A percentile compares a stretch with the other conserved stretches of the same genome.
These are phyloP conservation scores for Phengaris alcon DNA, from an alignment of 2,888 invertebrate species.

Conservation along the genomic window DNA sequence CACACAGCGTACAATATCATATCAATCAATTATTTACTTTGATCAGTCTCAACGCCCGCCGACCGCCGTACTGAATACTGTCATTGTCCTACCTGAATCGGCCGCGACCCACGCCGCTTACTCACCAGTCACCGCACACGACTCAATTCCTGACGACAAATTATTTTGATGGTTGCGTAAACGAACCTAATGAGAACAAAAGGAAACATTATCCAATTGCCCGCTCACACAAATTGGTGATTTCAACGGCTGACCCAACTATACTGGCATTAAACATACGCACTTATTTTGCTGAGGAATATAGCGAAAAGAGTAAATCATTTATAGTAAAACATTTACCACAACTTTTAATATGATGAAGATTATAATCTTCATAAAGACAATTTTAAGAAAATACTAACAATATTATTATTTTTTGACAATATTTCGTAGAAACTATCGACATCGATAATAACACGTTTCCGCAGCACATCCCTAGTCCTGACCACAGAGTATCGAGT, in stretches of 20 bases:
- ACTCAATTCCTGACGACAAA: background rate
- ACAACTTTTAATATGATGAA: background rate
- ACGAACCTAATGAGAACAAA: slow-evolving; percentile 24
- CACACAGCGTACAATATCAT: background rate
- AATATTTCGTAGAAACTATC: background rate
- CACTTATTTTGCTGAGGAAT: background rate
- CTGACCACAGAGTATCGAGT: slow-evolving; percentile 35
- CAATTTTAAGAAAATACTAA: background rate
- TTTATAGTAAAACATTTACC: background rate
- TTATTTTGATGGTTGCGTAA: slow-evolving; percentile 19
- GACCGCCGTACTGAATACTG: background rate
- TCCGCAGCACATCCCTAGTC: background rate
- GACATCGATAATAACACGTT: background rate
- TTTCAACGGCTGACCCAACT: background rate
- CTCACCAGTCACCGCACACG: background rate
- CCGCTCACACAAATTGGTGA: background rate
- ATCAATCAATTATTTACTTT: background rate
- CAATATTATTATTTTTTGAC: too few relatives aligned
- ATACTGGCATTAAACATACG: too few relatives aligned
- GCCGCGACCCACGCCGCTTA: slow-evolving; percentile 7
- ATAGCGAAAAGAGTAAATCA: background rate
- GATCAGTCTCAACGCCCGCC: background rate
- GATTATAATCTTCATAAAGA: background rate
- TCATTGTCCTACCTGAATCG: slow-evolving; percentile 17
- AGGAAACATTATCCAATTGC: slow-evolving; percentile 25